Base-by-base conservation (phyloP, 2,797 vertebrate genomes). In the Hyperoplus immaculatus region DNA sequence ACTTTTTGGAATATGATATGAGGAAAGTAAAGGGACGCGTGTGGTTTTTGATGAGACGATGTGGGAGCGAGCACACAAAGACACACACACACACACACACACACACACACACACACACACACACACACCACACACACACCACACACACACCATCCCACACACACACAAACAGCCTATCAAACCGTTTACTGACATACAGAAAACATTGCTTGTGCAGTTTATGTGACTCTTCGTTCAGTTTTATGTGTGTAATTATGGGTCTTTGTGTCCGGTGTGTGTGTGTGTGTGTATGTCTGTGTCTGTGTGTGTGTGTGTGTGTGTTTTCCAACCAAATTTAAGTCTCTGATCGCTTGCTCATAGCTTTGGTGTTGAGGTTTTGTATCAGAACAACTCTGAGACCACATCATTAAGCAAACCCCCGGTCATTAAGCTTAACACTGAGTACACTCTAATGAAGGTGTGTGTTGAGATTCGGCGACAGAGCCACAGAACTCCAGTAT, bases 341-440 rank as follows among this genome's bases (percentile, higher is more conserved):
- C 60, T 63, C 45, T 67, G 64, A 73, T 63, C 68, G 72, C 47
- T 29, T 84, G 71, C 85, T 81, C 81, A 64, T 16, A 78, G 59
- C 61, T 43, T 59, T 39, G 36, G 36, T 42, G 72, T 70, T 46
- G 54, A 77, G 62, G 58, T 38, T 41, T 39, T 61, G 66, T 62
- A 68, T 72, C 66, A n/a, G 9, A 3, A 39, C 42, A 42, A 47
- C 51, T 75, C 50, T 64, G 16, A 51, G 49, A 64, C 46, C 36
- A 43, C 51, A 36, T 78, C 46, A 55, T 76, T 73, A 69, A 21
- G 65, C 68, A 56, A 71, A 82, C 36, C 73, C 62, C 72, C 64
- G 29, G 57, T 77, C 67, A 85, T 80, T 75, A 77, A 3, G 46
- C 72, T 42, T 42, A 57, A 55, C n/a, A 5, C 8, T 64, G 36